Conservation (phyloP, 2,888 invertebrate genomes). For the Drosophila robusta region DNA sequence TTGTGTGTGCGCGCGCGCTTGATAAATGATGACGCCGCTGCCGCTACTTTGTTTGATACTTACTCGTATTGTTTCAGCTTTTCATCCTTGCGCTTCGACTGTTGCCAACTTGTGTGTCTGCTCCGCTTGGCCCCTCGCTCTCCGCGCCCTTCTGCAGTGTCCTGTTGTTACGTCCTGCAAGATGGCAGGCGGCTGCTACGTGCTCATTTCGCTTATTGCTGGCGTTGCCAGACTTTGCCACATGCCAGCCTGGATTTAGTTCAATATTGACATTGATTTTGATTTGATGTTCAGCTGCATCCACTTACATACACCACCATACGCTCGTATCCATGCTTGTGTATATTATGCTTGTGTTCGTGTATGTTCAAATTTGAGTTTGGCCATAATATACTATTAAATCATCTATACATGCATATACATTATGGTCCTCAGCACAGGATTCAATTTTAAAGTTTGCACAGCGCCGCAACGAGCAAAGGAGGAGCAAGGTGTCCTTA, state of each 20-base stretch:
- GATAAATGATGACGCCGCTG: conserved; percentile 67
- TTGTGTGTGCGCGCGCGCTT: conserved; percentile 54
- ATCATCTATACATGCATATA: conserved; percentile 2
- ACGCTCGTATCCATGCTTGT: neutral
- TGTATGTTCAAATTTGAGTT: neutral
- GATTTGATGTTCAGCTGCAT: conserved; percentile 52
- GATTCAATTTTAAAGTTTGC: neutral
- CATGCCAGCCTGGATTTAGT: conserved; percentile 59
- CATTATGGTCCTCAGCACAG: neutral
- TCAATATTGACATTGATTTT: conserved; percentile 73
- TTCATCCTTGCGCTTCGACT: conserved; percentile 45
- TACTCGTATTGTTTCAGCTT: conserved; percentile 61
- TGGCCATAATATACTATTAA: conserved; percentile 4
- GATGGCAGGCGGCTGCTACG: conserved; percentile 43
- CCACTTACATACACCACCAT: neutral
- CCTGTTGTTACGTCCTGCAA: conserved; percentile 18
- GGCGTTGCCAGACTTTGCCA: conserved; percentile 44
- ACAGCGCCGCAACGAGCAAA: neutral
- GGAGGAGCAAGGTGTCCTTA: no score
- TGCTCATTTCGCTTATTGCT: conserved; percentile 49
- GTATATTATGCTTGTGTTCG: neutral
- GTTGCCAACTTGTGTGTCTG: conserved; percentile 38
- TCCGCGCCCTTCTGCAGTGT: conserved; percentile 1
- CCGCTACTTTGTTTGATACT: conserved; percentile 47
- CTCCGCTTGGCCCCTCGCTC: neutral